Evolutionary conservation across 2,797 vertebrate species (phyloP), one percentile per base, ranked within the genome.

Genomic region (Apodemus agrarius): DNA sequence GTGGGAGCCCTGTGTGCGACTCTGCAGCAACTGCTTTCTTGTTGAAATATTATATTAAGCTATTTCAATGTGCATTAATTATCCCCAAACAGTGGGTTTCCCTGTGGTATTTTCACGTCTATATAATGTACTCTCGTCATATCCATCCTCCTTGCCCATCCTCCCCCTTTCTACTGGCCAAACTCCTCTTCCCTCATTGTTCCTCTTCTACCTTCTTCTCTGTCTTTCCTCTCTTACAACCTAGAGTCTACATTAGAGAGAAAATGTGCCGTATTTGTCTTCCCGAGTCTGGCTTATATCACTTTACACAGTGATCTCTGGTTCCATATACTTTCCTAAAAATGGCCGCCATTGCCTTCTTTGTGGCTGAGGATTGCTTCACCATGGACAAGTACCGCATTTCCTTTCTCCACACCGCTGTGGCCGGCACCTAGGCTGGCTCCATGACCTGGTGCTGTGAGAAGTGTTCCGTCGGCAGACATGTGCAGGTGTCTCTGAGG

Each of bases 371-470:
- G 46, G n/a, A 74, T 4, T 59, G 16, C 21, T 34, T 79, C 37
- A 34, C 26, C 0, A 2, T 78, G 40, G 8, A 14, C 21, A n/a
- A 6, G 1, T 0, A 12, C 43, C 40, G 29, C 43, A n/a, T 67
- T 29, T 43, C 16, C 78, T 14, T 26, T 59, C 19, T 82, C 79
- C 13, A 26, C 24, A 22, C 89, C 16, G 8, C 65, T 13, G 2
- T 22, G 37, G 3, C 21, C n/a, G 65, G 37, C 31, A 65, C 22
- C 61, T 11, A 63, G 75, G 22, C n/a, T 1, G 46, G 54, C 40
- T 59, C 67, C 29, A 19, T 57, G 31, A 61, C 67, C 26, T n/a
- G 79, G 37, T 31, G 22, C n/a, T 83, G 19, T 46, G 65, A 72
- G 7, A 59, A 57, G 49, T 13, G 16, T 57, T 21, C 1, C 13